Evolutionary conservation across 2,797 vertebrate genomes (phyloP).

Genomic region (Phataginus tetradactyla): DNA sequence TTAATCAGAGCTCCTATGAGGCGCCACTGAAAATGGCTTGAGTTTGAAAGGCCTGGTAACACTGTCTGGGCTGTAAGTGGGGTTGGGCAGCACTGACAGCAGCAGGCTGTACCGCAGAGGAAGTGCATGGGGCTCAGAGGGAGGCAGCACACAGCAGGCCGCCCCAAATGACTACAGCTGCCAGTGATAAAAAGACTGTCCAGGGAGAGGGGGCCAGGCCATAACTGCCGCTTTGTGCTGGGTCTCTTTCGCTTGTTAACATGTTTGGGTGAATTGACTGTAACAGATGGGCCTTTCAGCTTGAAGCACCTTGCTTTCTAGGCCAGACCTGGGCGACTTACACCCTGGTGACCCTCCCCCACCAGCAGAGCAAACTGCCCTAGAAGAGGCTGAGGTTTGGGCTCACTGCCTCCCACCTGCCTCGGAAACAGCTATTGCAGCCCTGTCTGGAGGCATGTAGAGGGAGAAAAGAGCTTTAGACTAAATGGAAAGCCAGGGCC

Average conservation of each 20-base stretch:
- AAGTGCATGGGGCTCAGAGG: constrained; percentile 52
- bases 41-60: constrained; percentile 68
- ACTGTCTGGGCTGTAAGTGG: constrained; percentile 42
- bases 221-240: constrained; percentile 63
- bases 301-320: constrained; percentile 27
- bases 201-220: constrained; percentile 57
- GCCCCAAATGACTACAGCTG: constrained; percentile 80
- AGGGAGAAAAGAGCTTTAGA: neutral
- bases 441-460: neutral
- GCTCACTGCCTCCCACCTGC: neutral
- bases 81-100: neutral
- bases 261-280: constrained; percentile 58
- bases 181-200: constrained; percentile 79
- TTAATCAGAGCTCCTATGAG: neutral
- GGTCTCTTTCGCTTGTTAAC: constrained; percentile 17
- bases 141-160: constrained; percentile 74
- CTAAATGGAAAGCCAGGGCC: neutral
- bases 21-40: neutral
- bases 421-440: neutral
- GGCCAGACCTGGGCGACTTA: neutral
- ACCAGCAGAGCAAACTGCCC: neutral
- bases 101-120: neutral
- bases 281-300: constrained; percentile 64
- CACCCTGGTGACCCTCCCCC: neutral
- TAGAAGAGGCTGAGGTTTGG: neutral